Base-by-base conservation (phyloP, 2,113 vertebrate species). In the Sinosuthora webbiana region DNA sequence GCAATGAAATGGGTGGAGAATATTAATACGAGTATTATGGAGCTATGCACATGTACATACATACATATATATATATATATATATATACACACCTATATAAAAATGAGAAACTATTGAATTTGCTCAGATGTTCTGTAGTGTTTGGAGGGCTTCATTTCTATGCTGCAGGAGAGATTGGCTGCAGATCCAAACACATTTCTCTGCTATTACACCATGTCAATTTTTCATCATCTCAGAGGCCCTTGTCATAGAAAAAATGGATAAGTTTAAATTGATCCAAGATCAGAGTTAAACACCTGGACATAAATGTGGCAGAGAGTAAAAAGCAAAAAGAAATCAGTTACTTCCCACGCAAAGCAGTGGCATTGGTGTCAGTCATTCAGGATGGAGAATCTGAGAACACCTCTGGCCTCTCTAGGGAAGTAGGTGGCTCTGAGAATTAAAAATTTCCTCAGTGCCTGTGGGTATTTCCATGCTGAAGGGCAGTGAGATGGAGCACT, bases 231-330 rank as follows among this genome's bases (percentile, higher is more conserved):
- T 88, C 77, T 86, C 78, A 41, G 27, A 92, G 67, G 64, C 44
- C 24, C 47, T 89, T 87, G 83, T 87, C 84, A 71, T 52, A 65
- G 75, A 68, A 94, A 95, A 93, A 93, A 95, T 47, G 71, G 76
- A 52, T 81, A 90, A 95, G 87, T 91, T 93, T 63, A 79, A 81
- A 95, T 71, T 47, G 57, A 94, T 92, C 56, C 83, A 90, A 92
- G 90, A 85, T 73, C 91, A 86, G 71, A 95, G 65, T 96, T 93
- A 94, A 97, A 96, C 74, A 95, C 64, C 64, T 92, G 93, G 94
- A 91, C 0, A 3, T 78, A 93, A 90, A 92, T 44, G 69, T 22
- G 2, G 63, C 56, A 81, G 50, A 74, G 15, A 87, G 55, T 64
- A 79, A 92, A 94, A 89, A 30, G 45, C 13, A 25, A n/a, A 71